Conservation (phyloP, 2,797 vertebrate species). For the Helicolenus hilgendorfi region DNA sequence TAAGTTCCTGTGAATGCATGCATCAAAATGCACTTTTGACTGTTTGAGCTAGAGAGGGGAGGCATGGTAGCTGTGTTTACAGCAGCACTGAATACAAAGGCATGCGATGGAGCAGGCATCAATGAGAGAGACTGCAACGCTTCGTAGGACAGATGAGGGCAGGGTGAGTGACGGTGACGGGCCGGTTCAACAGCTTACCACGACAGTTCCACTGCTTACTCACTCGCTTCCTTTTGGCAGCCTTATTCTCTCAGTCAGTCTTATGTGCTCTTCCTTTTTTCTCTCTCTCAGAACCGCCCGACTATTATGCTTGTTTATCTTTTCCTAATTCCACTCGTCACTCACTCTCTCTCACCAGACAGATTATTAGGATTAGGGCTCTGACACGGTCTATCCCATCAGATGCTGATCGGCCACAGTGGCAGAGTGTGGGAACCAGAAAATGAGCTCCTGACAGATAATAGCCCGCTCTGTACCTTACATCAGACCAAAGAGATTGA, state of each 20-base stretch:
- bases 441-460: slow-evolving; percentile 83
- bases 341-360: slow-evolving; percentile 68
- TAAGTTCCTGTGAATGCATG: neutral
- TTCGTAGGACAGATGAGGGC: slow-evolving; percentile 47
- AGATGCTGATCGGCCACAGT: slow-evolving; percentile 78
- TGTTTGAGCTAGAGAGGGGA: neutral
- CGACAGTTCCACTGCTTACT: slow-evolving; percentile 48
- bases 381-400: slow-evolving; percentile 76
- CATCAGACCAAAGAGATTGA: slow-evolving; percentile 59
- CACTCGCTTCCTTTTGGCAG: slow-evolving; percentile 25
- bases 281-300: slow-evolving; percentile 15
- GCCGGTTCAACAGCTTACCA: slow-evolving; percentile 65
- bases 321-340: slow-evolving; percentile 76
- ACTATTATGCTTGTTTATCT: slow-evolving; percentile 74
- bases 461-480: slow-evolving; percentile 68
- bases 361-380: slow-evolving; percentile 85
- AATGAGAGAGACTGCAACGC: slow-evolving; percentile 35
- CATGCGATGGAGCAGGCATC: slow-evolving; percentile 36
- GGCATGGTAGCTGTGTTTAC: neutral
- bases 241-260: slow-evolving; percentile 41
- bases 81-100: slow-evolving; percentile 17
- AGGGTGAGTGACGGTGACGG: slow-evolving; percentile 58
- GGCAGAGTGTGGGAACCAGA: slow-evolving; percentile 83
- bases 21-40: neutral
- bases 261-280: slow-evolving; percentile 34